Evolutionary conservation across 2,888 invertebrate species (phyloP).

Genomic region (Pomacea canaliculata): DNA sequence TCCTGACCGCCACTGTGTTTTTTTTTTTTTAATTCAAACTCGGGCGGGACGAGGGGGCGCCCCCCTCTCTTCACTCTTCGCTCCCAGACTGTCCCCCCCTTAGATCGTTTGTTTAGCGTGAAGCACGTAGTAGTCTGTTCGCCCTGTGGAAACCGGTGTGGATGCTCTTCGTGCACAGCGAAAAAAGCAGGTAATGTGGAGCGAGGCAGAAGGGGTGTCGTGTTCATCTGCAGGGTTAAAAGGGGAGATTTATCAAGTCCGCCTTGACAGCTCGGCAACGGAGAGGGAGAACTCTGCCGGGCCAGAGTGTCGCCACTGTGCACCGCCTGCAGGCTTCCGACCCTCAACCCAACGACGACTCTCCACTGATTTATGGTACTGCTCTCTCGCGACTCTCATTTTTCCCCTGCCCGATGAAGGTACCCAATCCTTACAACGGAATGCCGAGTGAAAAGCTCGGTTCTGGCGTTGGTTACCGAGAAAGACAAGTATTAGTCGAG

Average conservation of each 20-base stretch:
- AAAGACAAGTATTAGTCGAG: too few species aligned
- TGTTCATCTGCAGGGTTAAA: constrained; percentile 13
- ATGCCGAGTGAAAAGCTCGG: too few species aligned
- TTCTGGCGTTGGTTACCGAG: too few species aligned
- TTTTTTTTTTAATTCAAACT: not conserved
- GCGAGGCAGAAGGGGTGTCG: not conserved
- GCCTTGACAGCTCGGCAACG: constrained; percentile 17
- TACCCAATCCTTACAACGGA: too few species aligned
- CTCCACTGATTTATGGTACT: not conserved
- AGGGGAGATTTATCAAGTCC: constrained; percentile 25
- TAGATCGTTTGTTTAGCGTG: not conserved
- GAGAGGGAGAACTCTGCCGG: not conserved
- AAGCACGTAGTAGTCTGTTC: not conserved
- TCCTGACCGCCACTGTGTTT: not conserved
- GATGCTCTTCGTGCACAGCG: not conserved
- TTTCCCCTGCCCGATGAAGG: too few species aligned
- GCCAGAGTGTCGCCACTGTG: constrained; percentile 6
- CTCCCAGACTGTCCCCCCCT: not conserved
- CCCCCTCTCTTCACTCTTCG: not conserved
- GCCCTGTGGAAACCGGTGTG: not conserved
- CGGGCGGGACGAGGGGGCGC: not conserved
- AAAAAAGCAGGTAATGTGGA: not conserved
- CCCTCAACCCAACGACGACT: not conserved
- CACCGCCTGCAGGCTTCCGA: not conserved
- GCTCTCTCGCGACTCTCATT: too few species aligned